Conservation (phyloP, 2,113 vertebrate species). For the Hippocampus barbouri region DNA sequence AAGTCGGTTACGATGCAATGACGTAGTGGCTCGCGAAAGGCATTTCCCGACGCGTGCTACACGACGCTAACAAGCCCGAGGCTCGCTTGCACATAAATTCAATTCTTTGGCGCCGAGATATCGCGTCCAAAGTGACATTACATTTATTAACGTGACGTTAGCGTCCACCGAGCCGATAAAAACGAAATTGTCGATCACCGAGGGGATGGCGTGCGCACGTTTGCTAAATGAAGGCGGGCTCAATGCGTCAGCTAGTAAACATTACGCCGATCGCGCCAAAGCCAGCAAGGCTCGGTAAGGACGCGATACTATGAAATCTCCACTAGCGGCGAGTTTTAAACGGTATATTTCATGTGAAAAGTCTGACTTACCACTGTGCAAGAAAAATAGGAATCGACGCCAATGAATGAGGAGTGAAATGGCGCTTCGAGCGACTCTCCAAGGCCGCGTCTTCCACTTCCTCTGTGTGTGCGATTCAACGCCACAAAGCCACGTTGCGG, state of each 20-base stretch:
- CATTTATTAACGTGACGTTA: not conserved
- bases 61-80: not conserved
- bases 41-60: not conserved
- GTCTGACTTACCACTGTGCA: conserved; percentile 38
- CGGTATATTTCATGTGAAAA: not conserved
- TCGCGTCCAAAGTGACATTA: not conserved
- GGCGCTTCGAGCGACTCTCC: conserved; percentile 31
- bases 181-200: not conserved
- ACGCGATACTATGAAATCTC: not conserved
- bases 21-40: not conserved
- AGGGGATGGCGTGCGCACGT: not conserved
- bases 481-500: conserved; percentile 10
- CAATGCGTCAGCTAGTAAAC: not conserved
- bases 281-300: not conserved
- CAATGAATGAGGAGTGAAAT: conserved; percentile 65
- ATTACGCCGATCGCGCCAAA: not conserved
- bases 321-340: not conserved
- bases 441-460: not conserved
- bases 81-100: not conserved
- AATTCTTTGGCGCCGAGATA: not conserved
- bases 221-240: not conserved
- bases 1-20: not conserved
- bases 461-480: not conserved
- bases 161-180: not conserved
- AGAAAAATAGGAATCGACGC: conserved; percentile 33